A percentile compares a stretch with the other conserved stretches of the same genome.
phyloP scores from a whole-genome alignment of 1,140 invertebrate genomes.

The Microplitis mediator region DNA sequence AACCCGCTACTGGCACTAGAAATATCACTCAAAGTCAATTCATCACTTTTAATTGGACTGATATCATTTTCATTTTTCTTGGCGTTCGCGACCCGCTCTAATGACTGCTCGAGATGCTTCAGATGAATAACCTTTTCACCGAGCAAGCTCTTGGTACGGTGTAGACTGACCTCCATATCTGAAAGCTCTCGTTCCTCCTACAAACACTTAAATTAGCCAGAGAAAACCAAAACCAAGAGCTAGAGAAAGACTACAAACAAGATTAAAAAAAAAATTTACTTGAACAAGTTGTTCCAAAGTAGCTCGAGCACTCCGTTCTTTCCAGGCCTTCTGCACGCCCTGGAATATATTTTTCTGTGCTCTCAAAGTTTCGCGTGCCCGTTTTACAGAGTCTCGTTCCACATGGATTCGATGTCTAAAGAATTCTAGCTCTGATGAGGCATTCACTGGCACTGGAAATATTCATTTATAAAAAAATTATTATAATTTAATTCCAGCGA shows the following conservation, averaged over 20 bases:
- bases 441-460: conserved; percentile 54
- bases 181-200: conserved; percentile 79
- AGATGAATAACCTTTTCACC: conserved; percentile 81
- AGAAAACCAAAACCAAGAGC: not conserved
- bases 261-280: conserved; percentile 42
- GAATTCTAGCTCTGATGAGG: conserved; percentile 75
- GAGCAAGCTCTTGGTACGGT: conserved; percentile 75
- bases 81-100: conserved; percentile 65
- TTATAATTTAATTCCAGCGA: not conserved
- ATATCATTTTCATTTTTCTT: conserved; percentile 57
- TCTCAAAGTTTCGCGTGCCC: conserved; percentile 73
- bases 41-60: conserved; percentile 60
- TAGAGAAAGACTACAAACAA: too few relatives aligned
- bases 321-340: conserved; percentile 67
- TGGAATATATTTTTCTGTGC: conserved; percentile 65
- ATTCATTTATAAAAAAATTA: not conserved
- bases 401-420: conserved; percentile 79
- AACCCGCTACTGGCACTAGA: conserved; percentile 73
- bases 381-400: conserved; percentile 76
- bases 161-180: conserved; percentile 79
- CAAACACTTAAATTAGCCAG: not conserved
- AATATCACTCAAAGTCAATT: conserved; percentile 67
- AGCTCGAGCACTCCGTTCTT: conserved; percentile 66
- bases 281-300: conserved; percentile 70
- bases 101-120: conserved; percentile 75